phyloP scores from a whole-genome alignment of 2,888 invertebrate species.

The Ferrisia virgata region DNA sequence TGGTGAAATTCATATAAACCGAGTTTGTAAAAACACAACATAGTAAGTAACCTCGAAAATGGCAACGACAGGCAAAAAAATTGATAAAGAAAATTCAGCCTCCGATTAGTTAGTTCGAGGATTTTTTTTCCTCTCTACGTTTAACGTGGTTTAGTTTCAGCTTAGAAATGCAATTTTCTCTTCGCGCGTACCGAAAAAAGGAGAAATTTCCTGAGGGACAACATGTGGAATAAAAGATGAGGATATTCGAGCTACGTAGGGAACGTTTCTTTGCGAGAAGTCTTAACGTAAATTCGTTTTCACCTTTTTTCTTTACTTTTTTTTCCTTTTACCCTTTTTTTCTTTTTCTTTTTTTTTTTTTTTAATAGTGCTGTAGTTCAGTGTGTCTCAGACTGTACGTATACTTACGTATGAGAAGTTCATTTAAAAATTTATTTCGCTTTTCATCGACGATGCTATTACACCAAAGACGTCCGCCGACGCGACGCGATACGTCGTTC shows the following conservation, averaged over 20 bases:
- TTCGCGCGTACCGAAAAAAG: background rate
- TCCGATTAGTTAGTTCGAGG: background rate
- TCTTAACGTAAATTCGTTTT: slow-evolving; percentile 6
- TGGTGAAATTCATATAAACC: background rate
- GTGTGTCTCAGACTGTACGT: background rate
- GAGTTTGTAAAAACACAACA: background rate
- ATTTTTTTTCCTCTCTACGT: background rate
- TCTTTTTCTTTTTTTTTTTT: background rate
- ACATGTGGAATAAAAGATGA: slow-evolving; percentile 38
- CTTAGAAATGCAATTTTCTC: slow-evolving; percentile 15
- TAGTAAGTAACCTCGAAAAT: background rate
- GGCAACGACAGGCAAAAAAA: background rate
- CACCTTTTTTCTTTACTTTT: background rate
- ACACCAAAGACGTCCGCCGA: background rate
- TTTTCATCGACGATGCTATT: background rate
- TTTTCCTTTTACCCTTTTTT: background rate
- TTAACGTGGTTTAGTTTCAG: background rate
- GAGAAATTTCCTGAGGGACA: slow-evolving; percentile 24
- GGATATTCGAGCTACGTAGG: background rate
- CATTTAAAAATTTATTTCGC: background rate
- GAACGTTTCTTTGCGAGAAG: background rate
- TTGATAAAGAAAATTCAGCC: background rate
- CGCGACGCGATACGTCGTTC: background rate
- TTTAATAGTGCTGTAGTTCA: background rate
- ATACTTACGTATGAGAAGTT: background rate